Evolutionary conservation across 1,140 invertebrate genomes (phyloP), one percentile per base, ranked within the genome.

Genomic region (Drosophila kepulauana): DNA sequence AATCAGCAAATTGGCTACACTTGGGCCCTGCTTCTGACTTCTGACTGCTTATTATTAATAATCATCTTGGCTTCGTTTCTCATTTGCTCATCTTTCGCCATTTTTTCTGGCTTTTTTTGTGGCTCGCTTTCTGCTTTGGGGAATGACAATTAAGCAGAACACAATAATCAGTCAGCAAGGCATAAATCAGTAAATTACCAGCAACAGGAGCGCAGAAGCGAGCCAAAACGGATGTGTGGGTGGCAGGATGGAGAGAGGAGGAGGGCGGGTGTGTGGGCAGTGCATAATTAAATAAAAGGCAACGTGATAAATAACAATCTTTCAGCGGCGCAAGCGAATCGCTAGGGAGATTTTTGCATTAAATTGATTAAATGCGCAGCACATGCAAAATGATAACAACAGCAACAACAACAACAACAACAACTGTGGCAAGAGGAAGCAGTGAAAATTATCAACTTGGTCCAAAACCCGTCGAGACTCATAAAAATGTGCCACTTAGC

Each of bases 401-500:
- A 74, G 33, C 54, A 33, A 46, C 48, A 63, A 16, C 41, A 48
- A 13, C 48, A 63, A 16, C 41, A 48, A 8, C 69, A 65, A 58
- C 30, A 73, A 62, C 58, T 63, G 52, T 58, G 54, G 59, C 66
- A 71, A 28, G 30, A 20, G 13, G 45, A 61, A 71, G 71, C 64
- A 74, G 71, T 74, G 71, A 74, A 89, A 88, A 88, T 88, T 89
- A 89, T 88, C 84, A 87, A 87, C 80, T 87, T 88, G 84, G 80
- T 72, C 66, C 77, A 76, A 78, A 87, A 84, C 64, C 85, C 85
- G 85, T 68, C 70, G 85, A 88, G 85, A 88, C 85, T 88, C 85
- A 89, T 88, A 88, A 88, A 87, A 88, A 88, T 89, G 85, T 88
- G 85, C 80, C 85, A 89, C 85, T 87, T 88, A 89, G 84, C 85